A percentile compares a stretch with the other conserved stretches of the same genome.
These are phyloP conservation scores for Daktulosphaira vitifoliae DNA, from an alignment of 1,140 invertebrate species.

Conservation along the genomic window DNA sequence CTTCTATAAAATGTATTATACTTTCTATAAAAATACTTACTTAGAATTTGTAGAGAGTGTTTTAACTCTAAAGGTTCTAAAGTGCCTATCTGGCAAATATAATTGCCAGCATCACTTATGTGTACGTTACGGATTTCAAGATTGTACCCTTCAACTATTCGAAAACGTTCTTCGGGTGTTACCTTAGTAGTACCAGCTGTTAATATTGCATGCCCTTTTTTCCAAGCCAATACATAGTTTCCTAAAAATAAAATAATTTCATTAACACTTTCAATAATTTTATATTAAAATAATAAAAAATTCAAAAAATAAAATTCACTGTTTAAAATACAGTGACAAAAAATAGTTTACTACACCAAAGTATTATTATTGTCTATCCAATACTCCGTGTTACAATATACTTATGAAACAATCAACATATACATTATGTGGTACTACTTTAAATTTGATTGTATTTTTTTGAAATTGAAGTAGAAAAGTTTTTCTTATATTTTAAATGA, in stretches of 20 bases:
- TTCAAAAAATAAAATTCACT: background rate
- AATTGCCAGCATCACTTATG: constrained; percentile 53
- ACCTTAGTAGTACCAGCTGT: constrained; percentile 62
- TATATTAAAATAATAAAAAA: background rate
- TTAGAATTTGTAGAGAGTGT: constrained; percentile 53
- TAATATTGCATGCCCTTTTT: constrained; percentile 55
- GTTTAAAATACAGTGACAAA: background rate
- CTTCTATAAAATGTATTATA: too few relatives aligned
- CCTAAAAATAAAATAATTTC: constrained; percentile 43
- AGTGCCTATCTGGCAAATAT: constrained; percentile 60
- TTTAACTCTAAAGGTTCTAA: constrained; percentile 53
- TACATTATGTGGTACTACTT: background rate
- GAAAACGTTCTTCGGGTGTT: constrained; percentile 55
- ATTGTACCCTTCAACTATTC: constrained; percentile 59
- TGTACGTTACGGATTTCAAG: constrained; percentile 56
- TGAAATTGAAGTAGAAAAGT: too few relatives aligned
- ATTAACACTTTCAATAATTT: background rate
- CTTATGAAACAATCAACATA: background rate
- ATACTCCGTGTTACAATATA: background rate
- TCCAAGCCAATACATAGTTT: constrained; percentile 55
- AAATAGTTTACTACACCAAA: background rate
- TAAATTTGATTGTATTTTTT: too few relatives aligned
- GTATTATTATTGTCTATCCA: too few relatives aligned
- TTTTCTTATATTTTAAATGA: too few relatives aligned
- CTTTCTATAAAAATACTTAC: constrained; percentile 42